Conservation (phyloP, 2,113 vertebrate species). For the Eleginops maclovinus region DNA sequence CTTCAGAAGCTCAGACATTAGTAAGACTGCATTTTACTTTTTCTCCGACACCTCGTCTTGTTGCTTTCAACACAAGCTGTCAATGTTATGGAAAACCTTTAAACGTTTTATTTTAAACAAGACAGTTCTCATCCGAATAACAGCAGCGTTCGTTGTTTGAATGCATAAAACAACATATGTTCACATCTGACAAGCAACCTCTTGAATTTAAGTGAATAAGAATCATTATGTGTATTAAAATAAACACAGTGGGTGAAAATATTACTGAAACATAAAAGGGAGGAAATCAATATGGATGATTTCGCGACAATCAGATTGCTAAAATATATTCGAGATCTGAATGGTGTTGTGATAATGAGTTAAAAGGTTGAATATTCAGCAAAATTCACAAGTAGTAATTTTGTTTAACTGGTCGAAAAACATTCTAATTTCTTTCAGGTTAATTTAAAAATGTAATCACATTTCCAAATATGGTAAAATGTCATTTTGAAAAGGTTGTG, state of each 20-base stretch:
- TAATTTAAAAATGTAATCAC: background rate
- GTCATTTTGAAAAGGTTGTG: too few species aligned
- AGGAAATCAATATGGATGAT: background rate
- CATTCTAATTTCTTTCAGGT: background rate
- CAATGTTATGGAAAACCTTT: background rate
- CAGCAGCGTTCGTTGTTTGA: background rate
- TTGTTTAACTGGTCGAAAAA: background rate
- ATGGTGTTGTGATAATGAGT: background rate
- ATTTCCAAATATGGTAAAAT: background rate
- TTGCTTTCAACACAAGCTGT: background rate
- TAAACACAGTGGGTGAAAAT: background rate
- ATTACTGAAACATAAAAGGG: background rate
- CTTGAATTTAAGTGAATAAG: background rate
- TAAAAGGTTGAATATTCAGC: background rate
- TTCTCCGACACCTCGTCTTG: background rate
- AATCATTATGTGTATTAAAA: background rate
- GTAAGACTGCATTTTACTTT: background rate
- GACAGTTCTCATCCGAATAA: background rate
- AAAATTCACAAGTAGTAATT: background rate
- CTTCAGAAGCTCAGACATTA: background rate
- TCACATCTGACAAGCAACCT: background rate
- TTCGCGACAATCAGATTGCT: too few species aligned
- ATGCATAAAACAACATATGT: background rate
- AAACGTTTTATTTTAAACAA: conserved; percentile 1
- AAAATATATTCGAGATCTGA: background rate